phyloP scores from a whole-genome alignment of 1,140 invertebrate genomes.

The Prorops nasuta region DNA sequence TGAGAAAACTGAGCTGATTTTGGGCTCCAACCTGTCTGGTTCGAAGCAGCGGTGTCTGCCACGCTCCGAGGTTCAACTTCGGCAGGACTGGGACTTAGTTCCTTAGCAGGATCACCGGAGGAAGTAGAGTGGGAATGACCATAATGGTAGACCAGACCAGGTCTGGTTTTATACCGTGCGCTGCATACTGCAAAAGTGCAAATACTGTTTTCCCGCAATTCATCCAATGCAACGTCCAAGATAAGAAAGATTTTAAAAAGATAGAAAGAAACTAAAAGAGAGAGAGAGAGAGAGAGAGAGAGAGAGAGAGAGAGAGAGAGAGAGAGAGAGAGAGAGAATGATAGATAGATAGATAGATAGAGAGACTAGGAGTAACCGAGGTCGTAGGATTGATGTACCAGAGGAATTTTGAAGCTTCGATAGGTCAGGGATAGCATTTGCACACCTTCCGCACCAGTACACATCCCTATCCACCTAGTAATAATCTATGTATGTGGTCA shows the following conservation, averaged over 20 bases:
- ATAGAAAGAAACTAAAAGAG: slow-evolving; percentile 10
- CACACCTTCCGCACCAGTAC: slow-evolving; percentile 53
- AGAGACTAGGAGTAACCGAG: no score
- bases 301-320: slow-evolving; percentile 4
- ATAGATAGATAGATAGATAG: slow-evolving; percentile 13
- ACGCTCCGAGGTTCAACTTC: slow-evolving; percentile 57
- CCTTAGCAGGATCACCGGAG: slow-evolving; percentile 59
- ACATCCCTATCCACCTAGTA: slow-evolving; percentile 52
- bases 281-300: slow-evolving; percentile 16
- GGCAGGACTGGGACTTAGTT: slow-evolving; percentile 58
- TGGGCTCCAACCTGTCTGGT: slow-evolving; percentile 58
- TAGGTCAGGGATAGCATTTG: slow-evolving; percentile 44
- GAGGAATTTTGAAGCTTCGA: no score
- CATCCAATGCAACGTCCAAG: slow-evolving; percentile 53
- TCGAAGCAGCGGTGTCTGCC: slow-evolving; percentile 57
- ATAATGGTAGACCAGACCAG: slow-evolving; percentile 96
- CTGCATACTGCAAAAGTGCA: slow-evolving; percentile 83
- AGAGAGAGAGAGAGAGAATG: slow-evolving; percentile 6
- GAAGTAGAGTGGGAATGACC: slow-evolving; percentile 82
- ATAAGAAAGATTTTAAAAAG: slow-evolving; percentile 39
- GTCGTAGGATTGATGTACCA: no score
- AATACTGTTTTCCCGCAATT: slow-evolving; percentile 58
- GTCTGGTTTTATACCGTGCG: slow-evolving; percentile 94
- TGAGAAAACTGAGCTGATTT: slow-evolving; percentile 56
- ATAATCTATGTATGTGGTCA: slow-evolving; percentile 55